Conservation (phyloP, 2,797 vertebrate species). For the Enteromius afrohamiltoni region DNA sequence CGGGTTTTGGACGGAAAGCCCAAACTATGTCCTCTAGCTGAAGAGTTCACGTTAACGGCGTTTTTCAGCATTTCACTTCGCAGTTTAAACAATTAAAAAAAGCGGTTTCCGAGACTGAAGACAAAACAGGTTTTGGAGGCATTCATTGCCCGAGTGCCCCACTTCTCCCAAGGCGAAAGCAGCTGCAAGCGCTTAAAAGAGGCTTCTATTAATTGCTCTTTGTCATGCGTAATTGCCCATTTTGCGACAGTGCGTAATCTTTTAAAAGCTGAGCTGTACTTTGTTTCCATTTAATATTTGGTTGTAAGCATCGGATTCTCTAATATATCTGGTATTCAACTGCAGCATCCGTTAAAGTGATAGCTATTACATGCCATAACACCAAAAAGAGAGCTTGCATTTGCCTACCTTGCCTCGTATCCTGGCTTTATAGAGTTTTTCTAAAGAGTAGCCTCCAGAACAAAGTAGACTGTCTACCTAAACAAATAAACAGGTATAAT, state of each 20-base stretch:
- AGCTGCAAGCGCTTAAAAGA: constrained; percentile 94
- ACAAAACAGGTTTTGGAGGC: constrained; percentile 71
- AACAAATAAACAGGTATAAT: background rate
- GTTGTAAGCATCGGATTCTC: constrained; percentile 69
- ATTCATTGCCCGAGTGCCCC: constrained; percentile 82
- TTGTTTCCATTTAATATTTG: constrained; percentile 66
- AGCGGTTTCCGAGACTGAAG: constrained; percentile 61
- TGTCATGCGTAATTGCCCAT: constrained; percentile 92
- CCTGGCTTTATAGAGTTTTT: background rate
- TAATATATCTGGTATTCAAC: constrained; percentile 18
- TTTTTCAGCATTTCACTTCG: constrained; percentile 58
- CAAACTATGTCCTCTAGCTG: constrained; percentile 24
- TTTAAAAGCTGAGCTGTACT: constrained; percentile 74
- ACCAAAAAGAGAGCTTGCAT: background rate
- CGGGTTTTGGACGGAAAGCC: constrained; percentile 25
- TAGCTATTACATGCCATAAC: constrained; percentile 17
- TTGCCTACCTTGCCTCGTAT: background rate
- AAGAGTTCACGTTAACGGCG: constrained; percentile 50
- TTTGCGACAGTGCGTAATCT: constrained; percentile 84
- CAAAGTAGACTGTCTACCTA: background rate
- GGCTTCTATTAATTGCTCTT: constrained; percentile 95
- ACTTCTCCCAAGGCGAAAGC: constrained; percentile 87
- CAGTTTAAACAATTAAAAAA: constrained; percentile 66
- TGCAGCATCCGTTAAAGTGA: background rate
- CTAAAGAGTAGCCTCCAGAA: background rate